Evolutionary conservation across 2,113 vertebrate species (phyloP), one percentile per base, ranked within the genome.

Genomic region (Thomomys bottae): DNA sequence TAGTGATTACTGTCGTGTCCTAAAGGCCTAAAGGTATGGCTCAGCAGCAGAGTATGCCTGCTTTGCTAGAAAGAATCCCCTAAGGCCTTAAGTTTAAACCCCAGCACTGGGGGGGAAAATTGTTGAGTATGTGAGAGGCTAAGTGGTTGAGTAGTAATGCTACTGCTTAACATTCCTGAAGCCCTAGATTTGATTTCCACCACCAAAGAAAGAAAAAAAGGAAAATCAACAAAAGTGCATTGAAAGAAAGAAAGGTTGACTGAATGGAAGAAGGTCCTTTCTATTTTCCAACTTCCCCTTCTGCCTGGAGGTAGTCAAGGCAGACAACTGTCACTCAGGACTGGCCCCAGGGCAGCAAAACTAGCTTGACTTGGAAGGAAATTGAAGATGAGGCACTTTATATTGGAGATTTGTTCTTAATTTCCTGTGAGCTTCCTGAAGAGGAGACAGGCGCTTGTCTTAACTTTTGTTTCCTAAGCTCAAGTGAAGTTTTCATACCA

Each of bases 381-480:
- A 87, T 17, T 12, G 34, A 81, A 94, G 93, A 81, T 73, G 72
- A 40, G 42, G 36, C 18, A 6, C n/a, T 71, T 90, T 87, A 54
- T 68, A 79, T 14, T 11, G 45, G 81, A 84, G 79, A 87, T 72
- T 87, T 80, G 42, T 32, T 91, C 15, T 91, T 57, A 28, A 54
- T 91, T 95, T 92, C 93, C 64, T 9, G n/a, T n/a, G 49, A 75
- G 18, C 59, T 85, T 81, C 84, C 75, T 23, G 42, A 38, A 20
- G 6, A 32, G 40, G 66, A 36, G 42, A 18, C 1, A 76, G 67
- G 23, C 80, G 34, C 72, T 30, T 26, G 67, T 72, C 71, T 84
- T 26, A 68, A n/a, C 72, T 75, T 92, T 76, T 87, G 70, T 82
- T 61, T 42, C 82, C 59, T 64, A 38, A 3, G 59, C 49, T 88